Evolutionary conservation across 37 sponge, comb jelly and placozoan species (phyloP).

Genomic region (Halisarca cf. caerulea): DNA sequence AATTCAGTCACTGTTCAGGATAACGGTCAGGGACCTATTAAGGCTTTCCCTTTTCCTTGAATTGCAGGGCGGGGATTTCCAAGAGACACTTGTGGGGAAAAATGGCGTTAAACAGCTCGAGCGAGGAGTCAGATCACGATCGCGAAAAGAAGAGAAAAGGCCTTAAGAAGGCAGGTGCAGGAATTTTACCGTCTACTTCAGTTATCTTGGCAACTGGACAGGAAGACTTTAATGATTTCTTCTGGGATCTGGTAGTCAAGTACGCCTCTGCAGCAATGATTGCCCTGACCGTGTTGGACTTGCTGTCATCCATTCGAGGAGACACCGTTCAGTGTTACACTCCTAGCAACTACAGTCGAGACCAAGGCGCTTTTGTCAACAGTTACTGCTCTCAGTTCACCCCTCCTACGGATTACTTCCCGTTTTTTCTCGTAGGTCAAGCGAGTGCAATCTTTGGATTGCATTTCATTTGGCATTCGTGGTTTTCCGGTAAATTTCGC

Average conservation of each 20-base stretch:
- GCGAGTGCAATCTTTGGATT: conserved; percentile 35
- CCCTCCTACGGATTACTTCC: conserved; percentile 40
- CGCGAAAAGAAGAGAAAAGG: too few species aligned
- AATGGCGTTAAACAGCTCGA: too few species aligned
- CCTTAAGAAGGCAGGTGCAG: too few species aligned
- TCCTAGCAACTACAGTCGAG: conserved; percentile 34
- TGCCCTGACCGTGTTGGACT: conserved; percentile 41
- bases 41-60: too few species aligned
- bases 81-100: too few species aligned
- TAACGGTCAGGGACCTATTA: too few species aligned
- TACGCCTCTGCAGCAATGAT: conserved; percentile 28
- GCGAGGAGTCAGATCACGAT: too few species aligned
- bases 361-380: conserved; percentile 36
- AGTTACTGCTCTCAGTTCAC: conserved; percentile 41
- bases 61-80: too few species aligned
- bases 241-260: conserved; percentile 47
- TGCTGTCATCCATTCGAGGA: conserved; percentile 47
- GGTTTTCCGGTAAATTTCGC: conserved; percentile 52
- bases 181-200: too few species aligned
- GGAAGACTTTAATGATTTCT: conserved; percentile 37
- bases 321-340: conserved; percentile 35
- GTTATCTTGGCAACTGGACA: too few species aligned
- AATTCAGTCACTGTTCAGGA: too few species aligned
- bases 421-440: conserved; percentile 37
- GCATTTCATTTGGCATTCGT: conserved; percentile 61